A percentile compares a stretch with the other conserved stretches of the same genome.
Evolutionary conservation across 2,888 invertebrate species (phyloP).

Genomic region (Coelopa pilipes): DNA sequence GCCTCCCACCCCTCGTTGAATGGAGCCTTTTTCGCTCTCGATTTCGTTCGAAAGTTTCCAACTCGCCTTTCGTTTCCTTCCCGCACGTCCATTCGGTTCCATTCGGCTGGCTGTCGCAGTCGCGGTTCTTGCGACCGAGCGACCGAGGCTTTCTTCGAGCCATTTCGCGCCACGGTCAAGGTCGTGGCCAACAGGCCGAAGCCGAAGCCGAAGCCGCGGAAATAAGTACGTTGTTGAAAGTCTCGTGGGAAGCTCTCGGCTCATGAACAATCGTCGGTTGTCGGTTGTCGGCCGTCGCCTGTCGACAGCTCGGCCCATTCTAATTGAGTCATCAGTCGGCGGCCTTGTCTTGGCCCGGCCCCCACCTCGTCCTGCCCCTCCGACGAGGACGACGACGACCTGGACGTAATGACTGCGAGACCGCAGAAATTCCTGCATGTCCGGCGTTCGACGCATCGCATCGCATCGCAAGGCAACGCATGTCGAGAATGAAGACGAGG

Average conservation of each 20-base stretch:
- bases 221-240: no score
- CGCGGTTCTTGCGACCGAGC: no score
- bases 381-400: neutral
- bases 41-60: slow-evolving; percentile 11
- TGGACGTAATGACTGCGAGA: slow-evolving; percentile 13
- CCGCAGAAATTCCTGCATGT: slow-evolving; percentile 28
- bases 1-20: no score
- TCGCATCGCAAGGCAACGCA: neutral
- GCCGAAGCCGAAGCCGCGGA: no score
- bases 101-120: neutral
- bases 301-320: neutral
- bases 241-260: neutral
- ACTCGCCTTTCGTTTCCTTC: slow-evolving; percentile 6
- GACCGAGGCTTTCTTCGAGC: no score
- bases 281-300: no score
- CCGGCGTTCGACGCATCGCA: neutral
- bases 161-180: no score
- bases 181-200: no score
- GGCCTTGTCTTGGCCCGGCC: neutral
- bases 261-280: neutral
- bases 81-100: neutral
- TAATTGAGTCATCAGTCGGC: slow-evolving; percentile 31
- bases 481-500: neutral
- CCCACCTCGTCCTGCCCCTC: neutral
- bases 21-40: slow-evolving; percentile 17